A percentile compares a stretch with the other conserved stretches of the same genome.
phyloP scores from a whole-genome alignment of 2,797 vertebrate genomes.

The Poliocrania exsul region DNA sequence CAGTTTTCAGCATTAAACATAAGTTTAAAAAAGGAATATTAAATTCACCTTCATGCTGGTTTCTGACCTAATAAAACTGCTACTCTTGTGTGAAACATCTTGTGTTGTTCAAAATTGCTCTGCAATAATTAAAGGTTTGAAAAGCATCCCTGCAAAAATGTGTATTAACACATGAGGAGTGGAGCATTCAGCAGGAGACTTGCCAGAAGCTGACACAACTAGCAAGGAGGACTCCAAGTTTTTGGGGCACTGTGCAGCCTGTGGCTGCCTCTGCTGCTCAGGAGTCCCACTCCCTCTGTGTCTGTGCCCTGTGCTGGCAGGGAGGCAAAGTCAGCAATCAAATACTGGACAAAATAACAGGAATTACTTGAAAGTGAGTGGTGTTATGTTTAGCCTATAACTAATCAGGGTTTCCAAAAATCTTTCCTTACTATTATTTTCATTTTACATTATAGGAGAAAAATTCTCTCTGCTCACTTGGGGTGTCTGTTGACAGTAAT shows the following conservation, averaged over 20 bases:
- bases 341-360: background rate
- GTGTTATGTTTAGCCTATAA: background rate
- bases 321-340: background rate
- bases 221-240: background rate
- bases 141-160: background rate
- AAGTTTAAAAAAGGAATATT: background rate
- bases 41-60: background rate
- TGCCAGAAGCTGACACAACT: background rate
- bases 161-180: background rate
- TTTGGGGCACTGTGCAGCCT: fast-evolving
- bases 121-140: background rate
- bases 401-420: background rate
- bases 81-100: background rate
- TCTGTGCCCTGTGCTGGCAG: background rate
- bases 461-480: background rate
- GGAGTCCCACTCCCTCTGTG: background rate
- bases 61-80: conserved; percentile 14
- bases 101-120: background rate
- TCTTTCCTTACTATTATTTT: background rate
- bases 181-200: background rate
- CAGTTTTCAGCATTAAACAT: background rate
- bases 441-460: background rate
- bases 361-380: background rate
- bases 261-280: fast-evolving
- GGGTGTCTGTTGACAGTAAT: background rate